Conservation (phyloP, 1,140 invertebrate species). For the Bombus sibiricus region DNA sequence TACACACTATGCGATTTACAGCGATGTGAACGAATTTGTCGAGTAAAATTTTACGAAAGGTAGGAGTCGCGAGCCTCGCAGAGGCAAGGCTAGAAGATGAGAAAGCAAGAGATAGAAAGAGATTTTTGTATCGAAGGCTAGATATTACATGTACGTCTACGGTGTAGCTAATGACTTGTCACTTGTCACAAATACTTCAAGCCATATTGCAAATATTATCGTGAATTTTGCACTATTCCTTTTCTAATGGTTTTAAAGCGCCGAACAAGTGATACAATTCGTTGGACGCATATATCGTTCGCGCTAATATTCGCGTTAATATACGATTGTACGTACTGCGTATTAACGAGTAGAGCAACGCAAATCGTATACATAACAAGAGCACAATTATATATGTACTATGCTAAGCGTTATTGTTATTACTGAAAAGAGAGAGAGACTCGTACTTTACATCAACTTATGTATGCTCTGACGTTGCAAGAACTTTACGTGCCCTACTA, state of each 20-base stretch:
- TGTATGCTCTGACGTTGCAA: neutral
- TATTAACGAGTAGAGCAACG: conserved; percentile 20
- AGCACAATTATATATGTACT: conserved; percentile 34
- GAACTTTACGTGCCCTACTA: neutral
- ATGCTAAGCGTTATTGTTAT: conserved; percentile 31
- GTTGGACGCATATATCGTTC: neutral
- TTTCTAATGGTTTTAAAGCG: conserved; percentile 13
- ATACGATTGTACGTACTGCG: neutral
- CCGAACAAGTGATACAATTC: conserved; percentile 9
- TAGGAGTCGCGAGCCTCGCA: neutral
- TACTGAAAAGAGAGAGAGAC: conserved; percentile 4
- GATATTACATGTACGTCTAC: conserved; percentile 21
- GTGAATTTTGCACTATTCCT: conserved; percentile 42
- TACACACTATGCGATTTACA: conserved; percentile 7
- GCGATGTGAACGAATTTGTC: conserved; percentile 11
- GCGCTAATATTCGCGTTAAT: neutral
- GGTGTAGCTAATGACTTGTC: conserved; percentile 29
- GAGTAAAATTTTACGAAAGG: neutral
- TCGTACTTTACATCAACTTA: conserved; percentile 12
- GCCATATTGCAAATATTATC: conserved; percentile 32
- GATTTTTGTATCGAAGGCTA: conserved; percentile 21
- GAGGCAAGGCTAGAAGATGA: neutral
- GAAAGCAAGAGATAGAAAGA: neutral
- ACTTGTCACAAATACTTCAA: conserved; percentile 41
- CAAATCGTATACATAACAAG: conserved; percentile 27